Evolutionary conservation across 1,140 invertebrate species (phyloP), one percentile per base, ranked within the genome.

Genomic region (Zaprionus lachaisei): DNA sequence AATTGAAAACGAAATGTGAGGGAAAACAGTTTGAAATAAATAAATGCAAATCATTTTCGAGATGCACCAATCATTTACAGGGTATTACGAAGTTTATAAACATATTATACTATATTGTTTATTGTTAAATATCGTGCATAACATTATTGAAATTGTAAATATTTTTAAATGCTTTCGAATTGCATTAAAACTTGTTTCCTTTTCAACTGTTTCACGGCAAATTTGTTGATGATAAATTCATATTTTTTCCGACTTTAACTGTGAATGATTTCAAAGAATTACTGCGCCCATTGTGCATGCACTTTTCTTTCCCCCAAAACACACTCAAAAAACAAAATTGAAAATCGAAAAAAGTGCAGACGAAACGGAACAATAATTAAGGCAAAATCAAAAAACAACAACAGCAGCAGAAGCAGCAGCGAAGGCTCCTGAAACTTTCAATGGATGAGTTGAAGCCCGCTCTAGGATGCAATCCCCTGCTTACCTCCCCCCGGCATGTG

Each of bases 311-410:
- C 28, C 28, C 38, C 31, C 47, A 61, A 78, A 64, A 76, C 58
- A 47, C 75, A 47, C 69, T 51, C 20, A 20, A 66, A 58, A 20
- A 79, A 68, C 20, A 22, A 38, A 74, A 75, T 68, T 57, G 12
- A 63, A 80, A 56, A 60, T 17, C 66, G 47, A 73, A 82, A 66
- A 66, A 38, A 62, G 17, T 49, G 64, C 84, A 84, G 84, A 89
- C 84, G 84, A 84, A 89, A 89, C 72, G 84, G 81, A 89, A 89
- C 85, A 90, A 89, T 89, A 89, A 89, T 89, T 89, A 85, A 87
- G 89, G 83, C 84, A 81, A 83, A 83, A 79, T 72, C 77, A 79
- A 89, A 72, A 87, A 31, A 31, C 28, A 31, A 31, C 6, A 31
- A 49, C 64, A 64, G 22, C 17, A 51, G 20, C 44, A 12, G 20